These are phyloP conservation scores for Himalopsyche anomala DNA, from an alignment of 2,888 invertebrate genomes.

Conservation along the genomic window DNA sequence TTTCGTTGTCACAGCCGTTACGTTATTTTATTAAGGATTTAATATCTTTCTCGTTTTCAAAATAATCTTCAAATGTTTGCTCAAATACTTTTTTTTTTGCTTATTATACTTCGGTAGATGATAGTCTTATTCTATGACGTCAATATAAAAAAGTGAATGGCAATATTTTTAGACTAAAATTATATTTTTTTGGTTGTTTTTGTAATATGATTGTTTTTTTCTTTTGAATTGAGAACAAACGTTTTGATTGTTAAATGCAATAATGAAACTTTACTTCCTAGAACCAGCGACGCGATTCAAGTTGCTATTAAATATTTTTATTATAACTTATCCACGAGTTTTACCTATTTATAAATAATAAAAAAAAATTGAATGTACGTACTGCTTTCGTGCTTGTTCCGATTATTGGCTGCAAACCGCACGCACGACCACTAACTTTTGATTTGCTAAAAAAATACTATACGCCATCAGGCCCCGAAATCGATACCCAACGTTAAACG, in stretches of 20 bases:
- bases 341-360: neutral
- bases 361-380: neutral
- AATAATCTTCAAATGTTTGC: too few relatives aligned
- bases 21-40: too few relatives aligned
- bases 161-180: too few relatives aligned
- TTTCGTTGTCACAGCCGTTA: too few relatives aligned
- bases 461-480: constrained; percentile 8
- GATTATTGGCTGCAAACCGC: constrained; percentile 8
- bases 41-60: too few relatives aligned
- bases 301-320: neutral
- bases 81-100: too few relatives aligned
- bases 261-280: neutral
- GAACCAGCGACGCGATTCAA: constrained; percentile 2
- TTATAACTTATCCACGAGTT: neutral
- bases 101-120: too few relatives aligned
- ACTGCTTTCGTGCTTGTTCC: neutral
- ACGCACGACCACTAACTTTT: constrained; percentile 4
- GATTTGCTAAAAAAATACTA: constrained; percentile 15
- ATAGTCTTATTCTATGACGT: too few relatives aligned
- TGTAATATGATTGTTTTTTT: too few relatives aligned
- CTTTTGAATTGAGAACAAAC: neutral
- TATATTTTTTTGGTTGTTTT: too few relatives aligned
- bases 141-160: too few relatives aligned
- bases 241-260: neutral
- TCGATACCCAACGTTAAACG: neutral